Evolutionary conservation across 2,888 invertebrate species (phyloP).

Genomic region (Azorinus chamasolen): DNA sequence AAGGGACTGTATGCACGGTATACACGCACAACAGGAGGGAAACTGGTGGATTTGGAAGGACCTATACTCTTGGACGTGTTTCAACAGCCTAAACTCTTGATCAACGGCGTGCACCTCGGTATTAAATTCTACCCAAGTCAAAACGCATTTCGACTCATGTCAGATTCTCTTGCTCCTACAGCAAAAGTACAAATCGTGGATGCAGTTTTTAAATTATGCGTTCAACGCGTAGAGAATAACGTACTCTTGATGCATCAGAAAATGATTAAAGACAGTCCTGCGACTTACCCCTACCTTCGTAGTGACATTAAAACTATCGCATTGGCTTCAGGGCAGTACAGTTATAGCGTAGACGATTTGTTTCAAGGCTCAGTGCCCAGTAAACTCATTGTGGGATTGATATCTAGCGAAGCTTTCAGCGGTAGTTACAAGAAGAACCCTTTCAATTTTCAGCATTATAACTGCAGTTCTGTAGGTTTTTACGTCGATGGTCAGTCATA

Average conservation of each 20-base stretch:
- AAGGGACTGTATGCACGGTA: conserved; percentile 29
- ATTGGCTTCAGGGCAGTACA: conserved; percentile 45
- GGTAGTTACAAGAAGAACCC: conserved; percentile 43
- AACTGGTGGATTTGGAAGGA: conserved; percentile 48
- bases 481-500: conserved; percentile 51
- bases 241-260: conserved; percentile 40
- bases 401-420: conserved; percentile 32
- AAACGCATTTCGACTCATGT: conserved; percentile 42
- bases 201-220: conserved; percentile 47
- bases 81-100: conserved; percentile 38
- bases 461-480: conserved; percentile 25
- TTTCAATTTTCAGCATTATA: conserved; percentile 50
- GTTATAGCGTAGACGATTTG: conserved; percentile 30
- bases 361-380: conserved; percentile 39
- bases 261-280: conserved; percentile 29
- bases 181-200: conserved; percentile 47
- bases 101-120: conserved; percentile 42
- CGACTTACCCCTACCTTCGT: conserved; percentile 44
- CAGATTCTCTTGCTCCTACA: conserved; percentile 2
- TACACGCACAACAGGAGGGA: conserved; percentile 27
- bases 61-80: conserved; percentile 38
- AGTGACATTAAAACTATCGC: conserved; percentile 47
- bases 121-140: conserved; percentile 47
- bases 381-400: conserved; percentile 37
- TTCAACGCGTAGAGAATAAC: conserved; percentile 27